These are phyloP conservation scores for Patella pellucida DNA, from an alignment of 2,888 invertebrate species.

Conservation along the genomic window DNA sequence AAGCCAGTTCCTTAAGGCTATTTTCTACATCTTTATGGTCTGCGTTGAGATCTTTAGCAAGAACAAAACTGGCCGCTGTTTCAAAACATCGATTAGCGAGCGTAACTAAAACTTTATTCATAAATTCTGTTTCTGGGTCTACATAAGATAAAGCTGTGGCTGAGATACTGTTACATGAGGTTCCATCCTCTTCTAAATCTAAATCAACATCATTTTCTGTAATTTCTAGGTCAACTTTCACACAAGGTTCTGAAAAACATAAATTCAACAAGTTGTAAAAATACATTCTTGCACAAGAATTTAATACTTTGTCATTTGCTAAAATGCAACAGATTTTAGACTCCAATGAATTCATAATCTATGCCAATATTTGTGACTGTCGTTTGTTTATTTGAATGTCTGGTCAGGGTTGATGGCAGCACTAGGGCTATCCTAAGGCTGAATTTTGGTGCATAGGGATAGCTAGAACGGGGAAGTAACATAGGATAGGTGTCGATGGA, in stretches of 20 bases:
- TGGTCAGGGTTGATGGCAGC: too few species aligned
- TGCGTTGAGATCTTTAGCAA: constrained; percentile 34
- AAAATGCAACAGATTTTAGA: too few species aligned
- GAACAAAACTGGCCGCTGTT: constrained; percentile 32
- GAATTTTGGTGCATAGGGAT: too few species aligned
- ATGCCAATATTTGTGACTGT: too few species aligned
- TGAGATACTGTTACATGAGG: neutral
- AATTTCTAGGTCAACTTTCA: neutral
- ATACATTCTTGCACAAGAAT: too few species aligned
- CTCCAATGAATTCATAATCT: too few species aligned
- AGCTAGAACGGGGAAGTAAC: too few species aligned
- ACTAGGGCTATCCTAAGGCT: too few species aligned
- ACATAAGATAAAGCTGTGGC: neutral
- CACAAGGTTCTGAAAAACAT: neutral
- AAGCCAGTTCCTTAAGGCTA: constrained; percentile 30
- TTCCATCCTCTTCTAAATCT: neutral
- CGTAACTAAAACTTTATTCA: constrained; percentile 28
- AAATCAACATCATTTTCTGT: neutral
- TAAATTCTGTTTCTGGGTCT: neutral
- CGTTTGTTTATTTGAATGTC: too few species aligned
- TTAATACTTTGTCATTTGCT: too few species aligned
- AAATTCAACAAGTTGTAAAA: too few species aligned
- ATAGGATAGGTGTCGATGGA: too few species aligned
- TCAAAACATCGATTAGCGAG: constrained; percentile 22
- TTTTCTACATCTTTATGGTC: constrained; percentile 26